A percentile compares a stretch with the other conserved stretches of the same genome.
Evolutionary conservation across 2,888 invertebrate genomes (phyloP).

Genomic region (Pherbina coryleti): DNA sequence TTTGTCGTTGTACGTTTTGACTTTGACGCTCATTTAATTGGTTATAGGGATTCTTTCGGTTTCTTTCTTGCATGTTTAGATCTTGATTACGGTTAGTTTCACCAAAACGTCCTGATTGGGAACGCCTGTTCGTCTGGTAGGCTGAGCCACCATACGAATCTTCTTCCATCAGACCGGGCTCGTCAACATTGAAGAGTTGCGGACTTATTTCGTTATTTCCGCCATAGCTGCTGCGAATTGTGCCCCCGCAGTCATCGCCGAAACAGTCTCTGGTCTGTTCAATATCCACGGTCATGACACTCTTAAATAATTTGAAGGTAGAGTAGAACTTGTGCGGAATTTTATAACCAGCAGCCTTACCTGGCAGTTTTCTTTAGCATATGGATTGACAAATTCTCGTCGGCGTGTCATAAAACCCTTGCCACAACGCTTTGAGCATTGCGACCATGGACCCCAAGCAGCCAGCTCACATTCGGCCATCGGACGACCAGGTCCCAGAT

Average conservation of each 20-base stretch:
- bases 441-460: slow-evolving; percentile 82
- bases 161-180: neutral
- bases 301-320: slow-evolving; percentile 30
- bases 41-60: neutral
- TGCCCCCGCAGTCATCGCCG: slow-evolving; percentile 58
- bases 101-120: neutral
- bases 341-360: slow-evolving; percentile 55
- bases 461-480: slow-evolving; percentile 77
- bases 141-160: neutral
- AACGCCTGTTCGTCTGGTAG: neutral
- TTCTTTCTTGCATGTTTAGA: neutral
- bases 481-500: slow-evolving; percentile 27
- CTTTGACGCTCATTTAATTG: neutral
- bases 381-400: slow-evolving; percentile 74
- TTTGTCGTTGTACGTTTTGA: neutral
- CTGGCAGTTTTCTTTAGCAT: slow-evolving; percentile 74
- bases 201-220: neutral
- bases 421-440: slow-evolving; percentile 81
- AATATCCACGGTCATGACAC: slow-evolving; percentile 42
- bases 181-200: neutral
- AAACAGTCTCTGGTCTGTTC: slow-evolving; percentile 52
- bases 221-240: slow-evolving; percentile 44
- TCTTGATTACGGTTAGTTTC: neutral
- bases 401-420: slow-evolving; percentile 77
- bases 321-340: neutral